Conservation (phyloP, 2,888 invertebrate genomes). For the Eilema depressum region DNA sequence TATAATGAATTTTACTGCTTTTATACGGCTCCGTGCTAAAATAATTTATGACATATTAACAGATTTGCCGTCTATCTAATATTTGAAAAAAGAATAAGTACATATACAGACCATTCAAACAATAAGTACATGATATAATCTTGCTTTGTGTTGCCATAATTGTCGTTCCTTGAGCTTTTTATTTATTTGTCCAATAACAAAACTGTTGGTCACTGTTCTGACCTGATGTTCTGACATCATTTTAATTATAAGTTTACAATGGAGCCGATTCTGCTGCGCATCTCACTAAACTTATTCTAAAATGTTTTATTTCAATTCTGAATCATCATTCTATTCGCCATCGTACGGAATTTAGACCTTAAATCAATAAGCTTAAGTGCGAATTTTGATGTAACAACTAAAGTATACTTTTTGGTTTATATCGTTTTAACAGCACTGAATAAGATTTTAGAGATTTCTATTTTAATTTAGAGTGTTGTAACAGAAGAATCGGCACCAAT, state of each 20-base stretch:
- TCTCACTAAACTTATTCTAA: background rate
- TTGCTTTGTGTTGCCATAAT: constrained; percentile 45
- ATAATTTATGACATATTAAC: background rate
- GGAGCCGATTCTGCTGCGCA: background rate
- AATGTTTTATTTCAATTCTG: no score
- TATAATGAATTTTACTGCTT: background rate
- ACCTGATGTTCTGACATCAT: no score
- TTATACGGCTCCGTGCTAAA: background rate
- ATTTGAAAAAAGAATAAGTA: background rate
- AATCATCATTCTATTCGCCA: no score
- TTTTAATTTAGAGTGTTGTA: background rate
- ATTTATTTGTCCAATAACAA: background rate
- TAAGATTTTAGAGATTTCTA: background rate
- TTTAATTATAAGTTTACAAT: background rate
- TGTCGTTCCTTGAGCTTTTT: constrained; percentile 43
- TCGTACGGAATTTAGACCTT: no score
- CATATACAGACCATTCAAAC: background rate
- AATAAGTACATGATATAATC: constrained; percentile 4
- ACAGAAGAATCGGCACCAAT: background rate
- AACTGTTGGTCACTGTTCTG: constrained; percentile 6
- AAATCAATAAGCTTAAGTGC: background rate
- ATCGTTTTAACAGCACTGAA: background rate
- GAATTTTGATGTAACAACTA: background rate
- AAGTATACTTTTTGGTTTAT: no score
- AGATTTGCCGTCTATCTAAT: background rate